Base-by-base conservation (phyloP, 1,140 invertebrate genomes). In the Orchesella cincta region DNA sequence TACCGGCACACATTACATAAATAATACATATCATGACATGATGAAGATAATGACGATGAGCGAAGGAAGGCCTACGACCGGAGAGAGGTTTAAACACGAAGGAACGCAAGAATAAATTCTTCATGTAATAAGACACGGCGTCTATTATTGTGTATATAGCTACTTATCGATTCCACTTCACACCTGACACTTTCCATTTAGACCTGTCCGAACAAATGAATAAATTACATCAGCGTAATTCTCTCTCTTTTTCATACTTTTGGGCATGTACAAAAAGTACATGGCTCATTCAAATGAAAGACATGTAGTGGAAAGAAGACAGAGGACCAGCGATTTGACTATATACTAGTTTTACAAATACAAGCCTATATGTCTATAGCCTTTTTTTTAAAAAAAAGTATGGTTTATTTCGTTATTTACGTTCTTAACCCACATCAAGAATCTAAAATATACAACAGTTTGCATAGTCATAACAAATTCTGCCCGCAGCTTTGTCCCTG, bases 121-220 rank as follows among this genome's bases (percentile, higher is more conserved):
- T 57, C 52, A 57, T 14, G 23, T 23, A 57, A 18, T 14, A 5
- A 57, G 52, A 5, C 39, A 46, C 39, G n/a, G n/a, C n/a, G 39
- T 46, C 5, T 46, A 46, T 46, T 5, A 46, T 46, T 46, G 18
- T 18, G 39, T 46, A 18, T 18, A 18, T 12, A 57, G 23, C 52
- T 57, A 57, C 52, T 57, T 57, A 57, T 57, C 52, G 52, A 57
- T 57, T 57, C 52, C 52, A 57, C 52, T 57, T 57, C 52, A 57
- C 52, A 57, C 52, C 52, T 57, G 52, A 57, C 52, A 57, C 39
- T 57, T 57, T 57, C 52, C 52, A 57, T 57, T 57, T 57, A 57
- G 52, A 57, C 52, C 52, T 57, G 52, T 57, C 52, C 14, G 23
- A 26, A 26, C 52, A 26, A 8, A 26, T 57, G 52, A 57, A 57